Base-by-base conservation (phyloP, 2,113 vertebrate species). In the Meles meles region DNA sequence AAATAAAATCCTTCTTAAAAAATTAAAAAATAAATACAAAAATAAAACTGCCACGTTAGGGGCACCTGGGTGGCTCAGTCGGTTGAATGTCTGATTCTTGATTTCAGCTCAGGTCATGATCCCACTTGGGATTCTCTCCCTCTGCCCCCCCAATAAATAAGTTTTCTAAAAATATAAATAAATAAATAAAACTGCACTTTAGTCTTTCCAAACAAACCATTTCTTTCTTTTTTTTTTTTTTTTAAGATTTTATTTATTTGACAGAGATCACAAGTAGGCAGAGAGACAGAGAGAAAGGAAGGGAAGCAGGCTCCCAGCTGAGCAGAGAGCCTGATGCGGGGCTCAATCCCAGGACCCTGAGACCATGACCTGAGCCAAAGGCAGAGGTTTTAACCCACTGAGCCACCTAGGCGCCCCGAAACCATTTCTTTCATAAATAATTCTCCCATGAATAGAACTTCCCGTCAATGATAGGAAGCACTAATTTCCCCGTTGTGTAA, bases 171-270 rank as follows among this genome's bases (percentile, higher is more conserved):
- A n/a, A 7, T 65, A 65, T n/a, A 69, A 20, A 69, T 69, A 67
- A 34, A 67, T n/a, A n/a, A 67, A 69, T n/a, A 42, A 39, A 81
- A 39, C 17, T 10, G 34, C 1, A 31, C 18, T 52, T 92, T 14
- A 74, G 15, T 71, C 76, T 89, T 82, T 88, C 42, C 81, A 94
- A 77, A 89, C 31, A 71, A 80, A 65, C 49, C 15, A 15, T 39
- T 82, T 89, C 34, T 88, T 92, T 79, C 52, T n/a, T n/a, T n/a
- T n/a, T n/a, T n/a, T n/a, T n/a, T n/a, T n/a, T n/a, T n/a, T n/a
- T n/a, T n/a, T n/a, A n/a, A n/a, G n/a, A n/a, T n/a, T n/a, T n/a
- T n/a, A n/a, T n/a, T n/a, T n/a, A n/a, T n/a, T n/a, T n/a, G n/a
- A n/a, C n/a, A n/a, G n/a, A n/a, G n/a, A n/a, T n/a, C n/a, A n/a